Evolutionary conservation across 2,888 invertebrate species (phyloP).

Genomic region (Drosophila mettleri): DNA sequence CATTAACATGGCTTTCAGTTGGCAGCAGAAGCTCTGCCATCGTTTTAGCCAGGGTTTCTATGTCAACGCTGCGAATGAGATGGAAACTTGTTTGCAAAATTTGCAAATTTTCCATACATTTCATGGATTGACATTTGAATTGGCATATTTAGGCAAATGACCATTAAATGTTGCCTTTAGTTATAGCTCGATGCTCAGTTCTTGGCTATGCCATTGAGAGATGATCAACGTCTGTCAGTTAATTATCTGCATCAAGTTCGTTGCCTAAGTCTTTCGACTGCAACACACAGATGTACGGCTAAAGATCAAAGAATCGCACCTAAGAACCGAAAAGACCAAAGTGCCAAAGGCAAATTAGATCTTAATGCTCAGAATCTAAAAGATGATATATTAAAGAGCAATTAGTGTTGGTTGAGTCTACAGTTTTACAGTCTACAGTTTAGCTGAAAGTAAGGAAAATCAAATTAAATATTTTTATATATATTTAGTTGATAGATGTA

Average conservation of each 20-base stretch:
- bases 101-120: constrained; percentile 57
- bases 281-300: constrained; percentile 19
- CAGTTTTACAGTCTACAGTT: too few relatives aligned
- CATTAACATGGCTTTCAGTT: constrained; percentile 40
- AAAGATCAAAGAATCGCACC: constrained; percentile 35
- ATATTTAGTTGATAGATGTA: background rate
- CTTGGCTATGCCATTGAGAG: constrained; percentile 47
- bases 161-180: constrained; percentile 56
- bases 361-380: background rate
- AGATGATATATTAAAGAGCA: background rate
- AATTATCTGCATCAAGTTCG: constrained; percentile 53
- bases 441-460: background rate
- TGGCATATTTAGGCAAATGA: constrained; percentile 78
- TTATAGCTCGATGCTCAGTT: constrained; percentile 25
- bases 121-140: constrained; percentile 68
- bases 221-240: constrained; percentile 30
- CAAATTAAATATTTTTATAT: background rate
- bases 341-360: constrained; percentile 1
- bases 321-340: constrained; percentile 10
- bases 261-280: constrained; percentile 64
- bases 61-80: constrained; percentile 61
- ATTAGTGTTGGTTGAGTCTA: background rate
- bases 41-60: constrained; percentile 55
- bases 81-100: constrained; percentile 67
- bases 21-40: constrained; percentile 46